phyloP scores from a whole-genome alignment of 1,140 invertebrate species.

The Aphelinus certus region DNA sequence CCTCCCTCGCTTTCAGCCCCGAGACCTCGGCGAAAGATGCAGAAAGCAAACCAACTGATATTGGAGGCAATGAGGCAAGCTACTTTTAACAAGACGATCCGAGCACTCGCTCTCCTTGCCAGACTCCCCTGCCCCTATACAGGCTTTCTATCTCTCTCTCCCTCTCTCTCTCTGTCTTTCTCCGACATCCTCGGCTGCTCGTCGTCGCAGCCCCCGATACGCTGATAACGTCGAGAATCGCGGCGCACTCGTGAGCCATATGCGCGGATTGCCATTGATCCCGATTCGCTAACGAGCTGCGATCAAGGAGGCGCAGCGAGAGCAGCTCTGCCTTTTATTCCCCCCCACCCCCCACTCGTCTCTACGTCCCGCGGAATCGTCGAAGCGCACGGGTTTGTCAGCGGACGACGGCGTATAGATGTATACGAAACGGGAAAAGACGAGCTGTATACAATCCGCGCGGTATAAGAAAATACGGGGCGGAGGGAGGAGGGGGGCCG shows the following conservation, averaged over 20 bases:
- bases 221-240: conserved; percentile 21
- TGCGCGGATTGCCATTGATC: conserved; percentile 34
- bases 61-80: conserved; percentile 56
- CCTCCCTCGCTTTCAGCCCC: neutral
- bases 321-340: conserved; percentile 57
- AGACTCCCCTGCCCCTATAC: too few species aligned
- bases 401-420: too few species aligned
- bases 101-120: conserved; percentile 4
- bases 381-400: neutral
- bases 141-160: neutral
- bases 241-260: neutral
- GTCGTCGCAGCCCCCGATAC: neutral
- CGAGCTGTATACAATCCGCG: neutral
- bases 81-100: conserved; percentile 57
- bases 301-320: conserved; percentile 54
- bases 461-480: neutral
- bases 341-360: conserved; percentile 17
- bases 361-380: neutral
- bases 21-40: neutral
- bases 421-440: neutral
- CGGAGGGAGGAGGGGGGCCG: neutral
- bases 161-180: neutral
- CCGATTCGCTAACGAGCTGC: conserved; percentile 38
- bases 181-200: neutral
- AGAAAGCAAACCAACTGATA: conserved; percentile 48